Conservation (phyloP, 2,888 invertebrate genomes). For the Pyrrhia umbra region DNA sequence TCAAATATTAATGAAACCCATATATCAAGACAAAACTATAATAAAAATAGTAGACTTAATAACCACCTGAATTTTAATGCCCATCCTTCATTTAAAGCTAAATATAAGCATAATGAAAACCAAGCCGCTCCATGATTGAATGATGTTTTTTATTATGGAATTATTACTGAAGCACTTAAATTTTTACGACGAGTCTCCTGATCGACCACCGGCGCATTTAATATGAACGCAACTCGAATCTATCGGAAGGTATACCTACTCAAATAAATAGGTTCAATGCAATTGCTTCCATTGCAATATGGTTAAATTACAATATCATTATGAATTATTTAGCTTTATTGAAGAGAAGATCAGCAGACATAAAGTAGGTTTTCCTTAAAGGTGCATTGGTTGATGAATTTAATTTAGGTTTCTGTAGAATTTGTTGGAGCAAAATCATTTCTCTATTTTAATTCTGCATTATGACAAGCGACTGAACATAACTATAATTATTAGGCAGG, state of each 20-base stretch:
- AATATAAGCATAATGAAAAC: slow-evolving; percentile 68
- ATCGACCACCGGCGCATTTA: slow-evolving; percentile 69
- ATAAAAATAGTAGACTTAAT: slow-evolving; percentile 47
- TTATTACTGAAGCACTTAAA: slow-evolving; percentile 74
- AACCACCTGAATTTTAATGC: slow-evolving; percentile 52
- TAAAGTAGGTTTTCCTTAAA: background rate
- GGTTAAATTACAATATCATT: background rate
- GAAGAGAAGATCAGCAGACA: too few relatives aligned
- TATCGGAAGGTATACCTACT: slow-evolving; percentile 10
- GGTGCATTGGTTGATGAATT: background rate
- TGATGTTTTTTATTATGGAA: slow-evolving; percentile 72
- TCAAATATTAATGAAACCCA: slow-evolving; percentile 31
- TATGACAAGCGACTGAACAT: background rate
- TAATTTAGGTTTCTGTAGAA: too few relatives aligned
- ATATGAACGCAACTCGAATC: slow-evolving; percentile 51
- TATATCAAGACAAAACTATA: slow-evolving; percentile 35
- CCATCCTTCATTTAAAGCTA: slow-evolving; percentile 67
- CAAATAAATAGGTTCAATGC: slow-evolving; percentile 2
- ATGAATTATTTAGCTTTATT: background rate
- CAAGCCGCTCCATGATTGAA: slow-evolving; percentile 69
- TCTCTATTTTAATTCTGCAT: too few relatives aligned
- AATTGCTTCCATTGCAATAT: slow-evolving; percentile 1
- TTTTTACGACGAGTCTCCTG: slow-evolving; percentile 68
- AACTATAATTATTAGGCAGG: too few relatives aligned
- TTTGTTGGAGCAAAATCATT: too few relatives aligned